phyloP scores from a whole-genome alignment of 2,113 vertebrate species.

The Cyanoramphus novaezelandiae region DNA sequence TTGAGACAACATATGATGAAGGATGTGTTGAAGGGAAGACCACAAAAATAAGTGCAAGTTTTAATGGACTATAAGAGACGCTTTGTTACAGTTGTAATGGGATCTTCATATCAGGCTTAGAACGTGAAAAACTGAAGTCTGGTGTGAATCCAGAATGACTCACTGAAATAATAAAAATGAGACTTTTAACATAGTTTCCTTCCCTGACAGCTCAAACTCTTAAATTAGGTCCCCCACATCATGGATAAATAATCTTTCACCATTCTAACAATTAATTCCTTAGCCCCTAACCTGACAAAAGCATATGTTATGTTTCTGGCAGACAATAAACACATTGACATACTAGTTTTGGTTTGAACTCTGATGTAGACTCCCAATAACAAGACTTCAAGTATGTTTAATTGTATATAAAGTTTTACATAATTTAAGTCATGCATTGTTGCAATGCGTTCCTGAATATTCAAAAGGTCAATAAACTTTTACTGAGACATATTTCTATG shows the following conservation, averaged over 20 bases:
- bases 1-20: background rate
- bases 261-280: background rate
- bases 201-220: background rate
- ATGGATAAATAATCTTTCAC: background rate
- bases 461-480: conserved; percentile 13
- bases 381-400: background rate
- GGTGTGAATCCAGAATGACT: background rate
- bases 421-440: background rate
- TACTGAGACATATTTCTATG: background rate
- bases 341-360: background rate
- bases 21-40: background rate
- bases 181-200: background rate
- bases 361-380: background rate
- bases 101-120: background rate
- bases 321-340: background rate
- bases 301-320: background rate
- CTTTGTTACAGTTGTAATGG: background rate
- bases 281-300: background rate
- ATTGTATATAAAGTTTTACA: background rate
- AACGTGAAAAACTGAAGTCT: background rate
- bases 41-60: background rate
- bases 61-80: background rate
- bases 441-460: background rate
- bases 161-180: background rate
- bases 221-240: background rate